Evolutionary conservation across 2,888 invertebrate genomes (phyloP), one percentile per base, ranked within the genome.

Genomic region (Rhagium mordax): DNA sequence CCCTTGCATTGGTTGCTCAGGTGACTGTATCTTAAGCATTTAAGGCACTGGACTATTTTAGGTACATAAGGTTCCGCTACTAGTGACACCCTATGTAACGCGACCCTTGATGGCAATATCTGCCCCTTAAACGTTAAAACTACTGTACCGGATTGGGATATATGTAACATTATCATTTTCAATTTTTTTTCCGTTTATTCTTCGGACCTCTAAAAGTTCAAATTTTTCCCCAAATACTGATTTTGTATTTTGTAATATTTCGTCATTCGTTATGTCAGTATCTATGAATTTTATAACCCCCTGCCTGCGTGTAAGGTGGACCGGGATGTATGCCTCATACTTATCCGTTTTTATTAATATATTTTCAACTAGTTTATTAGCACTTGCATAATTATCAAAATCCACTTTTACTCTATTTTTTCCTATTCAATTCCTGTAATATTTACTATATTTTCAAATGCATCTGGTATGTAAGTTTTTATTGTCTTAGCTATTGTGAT

Each of bases 1-100:
- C 18, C 16, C 7, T 6, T 24, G 6, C 6, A 24, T 6, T 24
- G 24, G 6, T 3, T 24, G 24, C 24, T 24, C 24, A 24, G 3
- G 20, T 27, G 60, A 7, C 27, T 15, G n/a, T 60, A 60, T 16
- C 33, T 29, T 33, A 60, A n/a, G 15, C 60, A 60, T 60, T 60
- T 60, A 16, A 10, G 15, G n/a, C 60, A 61, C 18, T 61, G 61
- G 41, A 24, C 24, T 24, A 24, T 24, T 24, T 24, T 24, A 3
- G 24, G 24, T 24, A 24, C 24, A 24, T 24, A 24, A 24, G 24
- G 24, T 24, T 24, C 33, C 47, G 3, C 33, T 20, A 10, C 47
- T 61, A 20, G 41, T 33, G 10, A 61, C 13, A 41, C 7, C 13
- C 4, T 10, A 16, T 60, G 41, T n/a, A 15, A 24, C n/a, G n/a